Evolutionary conservation across 2,888 invertebrate species (phyloP).

Genomic region (Glyphotaelius pellucidus): DNA sequence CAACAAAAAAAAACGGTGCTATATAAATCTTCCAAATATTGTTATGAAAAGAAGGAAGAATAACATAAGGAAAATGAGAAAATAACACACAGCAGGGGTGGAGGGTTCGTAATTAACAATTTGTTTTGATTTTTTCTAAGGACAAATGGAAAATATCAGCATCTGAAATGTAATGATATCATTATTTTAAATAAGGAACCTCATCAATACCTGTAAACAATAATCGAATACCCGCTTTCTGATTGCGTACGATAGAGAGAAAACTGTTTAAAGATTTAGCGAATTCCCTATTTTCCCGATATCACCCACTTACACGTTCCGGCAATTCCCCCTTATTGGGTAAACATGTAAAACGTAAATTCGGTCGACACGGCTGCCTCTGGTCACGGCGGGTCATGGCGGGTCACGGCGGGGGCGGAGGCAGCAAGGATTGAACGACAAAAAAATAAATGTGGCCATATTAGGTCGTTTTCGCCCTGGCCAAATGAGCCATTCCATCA

Average conservation of each 20-base stretch:
- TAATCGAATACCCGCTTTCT: background rate
- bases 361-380: background rate
- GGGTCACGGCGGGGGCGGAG: background rate
- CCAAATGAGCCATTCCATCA: conserved; percentile 65
- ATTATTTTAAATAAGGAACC: background rate
- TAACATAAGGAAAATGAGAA: too few relatives aligned
- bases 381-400: background rate
- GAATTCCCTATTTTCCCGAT: background rate
- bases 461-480: conserved; percentile 57
- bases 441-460: conserved; percentile 44
- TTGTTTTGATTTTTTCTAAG: too few relatives aligned
- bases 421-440: conserved; percentile 21
- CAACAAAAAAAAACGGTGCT: too few relatives aligned
- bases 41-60: too few relatives aligned
- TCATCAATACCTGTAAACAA: background rate
- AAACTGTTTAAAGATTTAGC: conserved; percentile 32
- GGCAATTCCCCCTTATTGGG: conserved; percentile 43
- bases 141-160: too few relatives aligned
- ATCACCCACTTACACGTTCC: conserved; percentile 30
- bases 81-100: too few relatives aligned
- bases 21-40: too few relatives aligned
- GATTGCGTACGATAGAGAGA: background rate
- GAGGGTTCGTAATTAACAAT: too few relatives aligned
- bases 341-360: conserved; percentile 54
- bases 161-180: too few relatives aligned